phyloP scores from a whole-genome alignment of 2,888 invertebrate species.

The Cabera pusaria region DNA sequence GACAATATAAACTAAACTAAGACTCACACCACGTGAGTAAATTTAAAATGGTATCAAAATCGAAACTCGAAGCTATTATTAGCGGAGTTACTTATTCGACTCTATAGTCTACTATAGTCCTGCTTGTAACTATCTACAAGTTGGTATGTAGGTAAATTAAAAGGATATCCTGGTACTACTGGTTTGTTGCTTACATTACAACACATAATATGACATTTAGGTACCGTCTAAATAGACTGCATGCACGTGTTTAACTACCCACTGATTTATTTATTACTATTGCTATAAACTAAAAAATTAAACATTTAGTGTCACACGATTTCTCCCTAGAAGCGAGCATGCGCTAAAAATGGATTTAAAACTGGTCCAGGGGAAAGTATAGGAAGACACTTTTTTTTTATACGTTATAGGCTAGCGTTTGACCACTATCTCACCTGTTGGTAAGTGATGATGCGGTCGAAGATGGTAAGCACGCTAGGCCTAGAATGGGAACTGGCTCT shows the following conservation, averaged over 20 bases:
- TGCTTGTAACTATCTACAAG: neutral
- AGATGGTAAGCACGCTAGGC: too few species aligned
- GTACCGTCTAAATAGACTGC: neutral
- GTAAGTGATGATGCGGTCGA: too few species aligned
- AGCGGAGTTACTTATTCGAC: too few species aligned
- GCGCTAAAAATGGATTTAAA: constrained; percentile 12
- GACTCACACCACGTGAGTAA: neutral
- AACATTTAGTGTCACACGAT: constrained; percentile 12
- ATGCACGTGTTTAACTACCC: constrained; percentile 10
- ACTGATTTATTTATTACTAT: constrained; percentile 1
- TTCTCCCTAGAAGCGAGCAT: constrained; percentile 6
- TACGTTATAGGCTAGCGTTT: too few species aligned
- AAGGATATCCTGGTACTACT: constrained; percentile 15
- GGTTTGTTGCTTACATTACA: too few species aligned
- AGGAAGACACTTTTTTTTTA: too few species aligned
- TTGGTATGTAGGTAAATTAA: constrained; percentile 1
- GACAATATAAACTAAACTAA: constrained; percentile 5
- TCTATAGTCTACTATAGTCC: too few species aligned
- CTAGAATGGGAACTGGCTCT: too few species aligned
- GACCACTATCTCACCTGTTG: too few species aligned
- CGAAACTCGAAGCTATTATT: neutral
- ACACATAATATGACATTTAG: constrained; percentile 1
- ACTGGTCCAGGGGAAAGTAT: constrained; percentile 28
- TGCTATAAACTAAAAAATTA: neutral
- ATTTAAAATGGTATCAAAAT: neutral